phyloP scores from a whole-genome alignment of 1,140 invertebrate species.

The Zaprionus africanus region DNA sequence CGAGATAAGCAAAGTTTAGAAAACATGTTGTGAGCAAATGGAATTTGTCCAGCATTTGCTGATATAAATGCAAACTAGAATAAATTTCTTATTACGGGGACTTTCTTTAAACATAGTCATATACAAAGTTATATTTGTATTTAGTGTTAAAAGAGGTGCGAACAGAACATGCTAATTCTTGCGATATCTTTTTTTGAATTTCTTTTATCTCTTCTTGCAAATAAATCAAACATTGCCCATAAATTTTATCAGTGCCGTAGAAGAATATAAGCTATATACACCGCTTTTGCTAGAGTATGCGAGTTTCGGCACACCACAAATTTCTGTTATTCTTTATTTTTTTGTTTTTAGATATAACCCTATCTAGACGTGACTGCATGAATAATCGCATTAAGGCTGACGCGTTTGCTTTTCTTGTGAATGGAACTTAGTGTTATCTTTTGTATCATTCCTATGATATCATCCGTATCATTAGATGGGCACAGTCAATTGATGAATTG shows the following conservation, averaged over 20 bases:
- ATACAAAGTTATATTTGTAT: not conserved
- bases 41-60: not conserved
- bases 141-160: not conserved
- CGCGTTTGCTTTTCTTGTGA: slow-evolving; percentile 28
- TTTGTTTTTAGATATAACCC: not conserved
- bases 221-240: not conserved
- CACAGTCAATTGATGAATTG: slow-evolving; percentile 23
- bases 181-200: not conserved
- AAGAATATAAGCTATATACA: not conserved
- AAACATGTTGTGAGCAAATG: not conserved
- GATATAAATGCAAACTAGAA: not conserved
- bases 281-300: not conserved
- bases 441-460: slow-evolving; percentile 53
- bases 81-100: not conserved
- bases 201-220: not conserved
- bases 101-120: not conserved
- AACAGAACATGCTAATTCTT: not conserved
- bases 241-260: not conserved
- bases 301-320: not conserved
- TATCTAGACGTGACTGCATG: slow-evolving; percentile 13
- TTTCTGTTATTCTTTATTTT: not conserved
- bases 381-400: slow-evolving; percentile 33
- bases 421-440: slow-evolving; percentile 48
- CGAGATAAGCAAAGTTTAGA: slow-evolving; percentile 9
- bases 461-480: slow-evolving; percentile 33